Conservation (phyloP, 2,113 vertebrate genomes). For the Otolemur garnettii region DNA sequence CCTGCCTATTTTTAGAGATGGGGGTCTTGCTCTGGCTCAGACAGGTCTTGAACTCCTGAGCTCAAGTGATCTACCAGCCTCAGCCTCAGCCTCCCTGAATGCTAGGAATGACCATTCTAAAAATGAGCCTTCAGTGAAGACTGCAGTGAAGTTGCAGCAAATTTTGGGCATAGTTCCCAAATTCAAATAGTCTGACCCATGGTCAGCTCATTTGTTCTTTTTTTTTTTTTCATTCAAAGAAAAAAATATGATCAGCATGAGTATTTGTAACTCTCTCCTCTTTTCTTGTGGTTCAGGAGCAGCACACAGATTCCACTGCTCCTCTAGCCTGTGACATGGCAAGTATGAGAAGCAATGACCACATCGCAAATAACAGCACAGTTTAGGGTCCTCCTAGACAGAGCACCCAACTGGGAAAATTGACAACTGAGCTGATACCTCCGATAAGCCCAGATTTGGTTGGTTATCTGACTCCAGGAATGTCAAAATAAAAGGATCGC, state of each 20-base stretch:
- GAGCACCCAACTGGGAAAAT: background rate
- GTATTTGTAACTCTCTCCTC: background rate
- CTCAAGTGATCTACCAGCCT: no score
- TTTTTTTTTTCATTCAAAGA: background rate
- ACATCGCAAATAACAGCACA: background rate
- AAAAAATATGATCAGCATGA: background rate
- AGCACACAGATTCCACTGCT: background rate
- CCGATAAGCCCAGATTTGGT: background rate
- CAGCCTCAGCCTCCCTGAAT: no score
- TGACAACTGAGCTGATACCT: background rate
- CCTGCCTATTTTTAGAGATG: no score
- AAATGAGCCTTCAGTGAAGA: background rate
- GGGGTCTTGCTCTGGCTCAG: no score
- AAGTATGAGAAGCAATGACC: background rate
- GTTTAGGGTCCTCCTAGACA: background rate
- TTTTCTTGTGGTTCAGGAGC: background rate
- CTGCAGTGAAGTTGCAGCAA: background rate
- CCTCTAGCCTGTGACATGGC: no score
- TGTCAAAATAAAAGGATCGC: background rate
- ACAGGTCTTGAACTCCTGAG: no score
- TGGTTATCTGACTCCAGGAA: background rate
- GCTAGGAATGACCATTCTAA: background rate
- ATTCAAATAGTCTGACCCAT: background rate
- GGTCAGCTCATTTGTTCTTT: constrained; percentile 23
- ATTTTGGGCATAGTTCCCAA: constrained; percentile 16